Evolutionary conservation across 2,113 vertebrate species (phyloP), one percentile per base, ranked within the genome.

Genomic region (Herpetotheres cachinnans): DNA sequence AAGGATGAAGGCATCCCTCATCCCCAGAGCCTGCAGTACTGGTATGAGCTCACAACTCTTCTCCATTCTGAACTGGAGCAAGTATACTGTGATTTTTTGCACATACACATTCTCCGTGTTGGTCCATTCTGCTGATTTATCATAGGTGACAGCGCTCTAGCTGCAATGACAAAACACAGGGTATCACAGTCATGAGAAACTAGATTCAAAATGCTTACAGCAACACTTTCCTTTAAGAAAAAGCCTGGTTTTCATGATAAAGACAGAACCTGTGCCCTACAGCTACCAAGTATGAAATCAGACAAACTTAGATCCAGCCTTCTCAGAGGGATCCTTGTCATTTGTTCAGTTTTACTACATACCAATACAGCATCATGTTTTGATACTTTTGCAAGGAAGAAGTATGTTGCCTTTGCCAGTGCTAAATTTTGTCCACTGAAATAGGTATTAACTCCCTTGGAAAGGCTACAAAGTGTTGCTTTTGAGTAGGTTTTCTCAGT

Each of bases 21-120:
- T 83, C 11, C 92, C 96, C 77, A 97, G 69, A n/a, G 50, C 49
- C 22, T 6, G 2, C 67, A 97, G 54, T 0, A 17, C 3, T 38
- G 4, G 1, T 7, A 2, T 7, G 25, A 95, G 82, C 17, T 61
- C 22, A 7, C 56, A 94, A 11, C 13, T 71, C 16, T 86, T 13
- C 62, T 90, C 84, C 44, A 90, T n/a, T 44, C 65, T 86, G 82
- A 97, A 95, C 34, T 14, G 30, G 27, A 94, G 96, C 18, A 96
- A 52, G 13, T 7, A 7, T 16, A 94, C 40, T 2, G 44, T 0
- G 22, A 95, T 59, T 2, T 24, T 1, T 11, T 2, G 26, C 6
- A 3, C 1, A 3, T 32, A 3, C 87, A 84, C 76, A 2, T 73
- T 77, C 36, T 56, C 18, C 54, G 40, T n/a, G 24, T 66, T 90